Evolutionary conservation across 1,140 invertebrate genomes (phyloP), one percentile per base, ranked within the genome.

Genomic region (Euglossa dilemma): DNA sequence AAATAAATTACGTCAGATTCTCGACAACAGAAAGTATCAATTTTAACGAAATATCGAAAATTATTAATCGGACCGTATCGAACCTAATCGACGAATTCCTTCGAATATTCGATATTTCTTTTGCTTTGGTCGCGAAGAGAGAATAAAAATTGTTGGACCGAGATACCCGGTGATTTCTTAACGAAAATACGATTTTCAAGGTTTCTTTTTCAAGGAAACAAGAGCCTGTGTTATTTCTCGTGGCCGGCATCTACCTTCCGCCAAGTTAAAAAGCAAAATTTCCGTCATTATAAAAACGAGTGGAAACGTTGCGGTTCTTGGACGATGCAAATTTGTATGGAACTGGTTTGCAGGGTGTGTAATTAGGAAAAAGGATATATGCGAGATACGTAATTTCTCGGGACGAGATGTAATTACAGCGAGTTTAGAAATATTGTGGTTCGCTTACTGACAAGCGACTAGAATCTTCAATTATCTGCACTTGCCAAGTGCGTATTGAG

Each of bases 311-410:
- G 54, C 54, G 57, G 56, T 80, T 72, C 54, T 23, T 18, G 8
- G 25, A 36, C 77, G 77, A 80, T 80, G 77, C 45, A 80, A 80
- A 80, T 80, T 80, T 80, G 77, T 80, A 18, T 14, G 56, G 54
- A 80, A 72, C 77, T 72, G 77, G 77, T 80, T 80, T 80, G 52
- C 67, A 36, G 28, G 43, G 56, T 25, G 77, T 80, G 67, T 72
- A 80, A 80, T 80, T 80, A 80, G 77, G 71, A 79, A 79, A 79
- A 79, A 79, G 77, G 77, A 80, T 61, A 50, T 12, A 80, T 25
- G 28, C 54, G 67, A 80, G 75, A 59, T 50, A n/a, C 56, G 67
- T 72, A 72, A 80, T 80, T 56, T 80, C 20, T 54, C 45, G 45
- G 54, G 52, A 72, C 77, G 52, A 80, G 77, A 80, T 36, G 56